Evolutionary conservation across 2,113 vertebrate species (phyloP).

Genomic region (Acanthochromis polyacanthus): DNA sequence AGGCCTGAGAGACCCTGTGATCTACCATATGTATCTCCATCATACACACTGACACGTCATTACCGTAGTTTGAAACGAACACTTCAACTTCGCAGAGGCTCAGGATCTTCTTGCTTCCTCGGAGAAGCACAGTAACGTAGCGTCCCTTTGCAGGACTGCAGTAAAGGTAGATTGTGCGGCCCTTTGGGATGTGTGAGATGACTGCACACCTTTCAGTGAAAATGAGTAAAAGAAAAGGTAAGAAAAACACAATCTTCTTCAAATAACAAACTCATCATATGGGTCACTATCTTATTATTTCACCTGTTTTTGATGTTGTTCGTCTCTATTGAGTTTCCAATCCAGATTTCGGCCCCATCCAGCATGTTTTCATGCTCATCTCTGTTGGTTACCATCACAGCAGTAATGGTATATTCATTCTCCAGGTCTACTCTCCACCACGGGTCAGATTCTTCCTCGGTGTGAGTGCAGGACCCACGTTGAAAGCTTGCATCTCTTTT

Average conservation of each 20-base stretch:
- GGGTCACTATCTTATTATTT: neutral
- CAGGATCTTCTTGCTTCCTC: neutral
- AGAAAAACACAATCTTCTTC: neutral
- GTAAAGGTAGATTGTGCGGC: neutral
- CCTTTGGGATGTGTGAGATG: neutral
- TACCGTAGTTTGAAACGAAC: constrained; percentile 2
- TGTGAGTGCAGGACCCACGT: neutral
- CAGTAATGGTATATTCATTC: neutral
- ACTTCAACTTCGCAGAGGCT: constrained; percentile 46
- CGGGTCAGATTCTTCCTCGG: neutral
- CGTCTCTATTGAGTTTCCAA: neutral
- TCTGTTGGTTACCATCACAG: constrained; percentile 19
- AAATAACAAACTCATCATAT: neutral
- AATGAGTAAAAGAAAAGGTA: neutral
- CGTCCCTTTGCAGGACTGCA: neutral
- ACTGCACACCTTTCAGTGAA: constrained; percentile 13
- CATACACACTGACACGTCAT: neutral
- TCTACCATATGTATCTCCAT: neutral
- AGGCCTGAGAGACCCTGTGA: neutral
- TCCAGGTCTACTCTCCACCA: constrained; percentile 53
- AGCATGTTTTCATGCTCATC: rapidly evolving
- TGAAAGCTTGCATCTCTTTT: neutral
- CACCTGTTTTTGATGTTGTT: constrained; percentile 12
- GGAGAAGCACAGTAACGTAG: constrained; percentile 21
- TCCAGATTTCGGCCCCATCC: constrained; percentile 44